These are phyloP conservation scores for Trigoniulus corallinus DNA, from an alignment of 1,140 invertebrate genomes.

Conservation along the genomic window DNA sequence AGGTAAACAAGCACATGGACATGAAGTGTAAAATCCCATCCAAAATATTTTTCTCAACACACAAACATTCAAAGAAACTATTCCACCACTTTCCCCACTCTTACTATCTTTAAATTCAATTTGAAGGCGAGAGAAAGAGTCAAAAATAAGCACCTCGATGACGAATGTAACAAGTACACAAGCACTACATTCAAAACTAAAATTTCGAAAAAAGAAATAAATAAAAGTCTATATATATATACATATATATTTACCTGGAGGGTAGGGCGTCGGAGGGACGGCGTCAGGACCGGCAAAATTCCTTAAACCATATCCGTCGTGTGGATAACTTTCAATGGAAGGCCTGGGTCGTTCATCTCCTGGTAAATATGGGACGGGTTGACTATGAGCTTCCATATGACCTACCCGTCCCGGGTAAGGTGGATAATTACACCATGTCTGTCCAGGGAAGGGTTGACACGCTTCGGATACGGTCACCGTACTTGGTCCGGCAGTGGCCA, in stretches of 20 bases:
- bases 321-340: constrained; percentile 48
- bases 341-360: constrained; percentile 44
- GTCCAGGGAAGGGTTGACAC: constrained; percentile 45
- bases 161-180: no score
- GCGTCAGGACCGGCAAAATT: constrained; percentile 53
- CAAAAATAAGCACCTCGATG: no score
- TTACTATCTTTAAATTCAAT: no score
- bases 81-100: no score
- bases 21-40: no score
- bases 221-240: no score
- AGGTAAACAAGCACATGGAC: no score
- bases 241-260: constrained; percentile 48
- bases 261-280: constrained; percentile 57
- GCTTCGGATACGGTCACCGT: constrained; percentile 34
- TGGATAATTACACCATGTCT: constrained; percentile 51
- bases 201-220: no score
- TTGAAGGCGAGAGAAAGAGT: no score
- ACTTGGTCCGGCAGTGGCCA: constrained; percentile 25
- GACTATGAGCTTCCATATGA: constrained; percentile 21
- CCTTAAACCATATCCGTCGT: constrained; percentile 50
- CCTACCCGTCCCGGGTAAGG: constrained; percentile 30
- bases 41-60: no score
- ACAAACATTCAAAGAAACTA: no score
- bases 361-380: constrained; percentile 28
- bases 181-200: no score